Percentiles rank a stretch among this genome's conserved stretches.
Evolutionary conservation across 2,113 vertebrate genomes (phyloP).

Genomic region (Actenoides lindsayi): DNA sequence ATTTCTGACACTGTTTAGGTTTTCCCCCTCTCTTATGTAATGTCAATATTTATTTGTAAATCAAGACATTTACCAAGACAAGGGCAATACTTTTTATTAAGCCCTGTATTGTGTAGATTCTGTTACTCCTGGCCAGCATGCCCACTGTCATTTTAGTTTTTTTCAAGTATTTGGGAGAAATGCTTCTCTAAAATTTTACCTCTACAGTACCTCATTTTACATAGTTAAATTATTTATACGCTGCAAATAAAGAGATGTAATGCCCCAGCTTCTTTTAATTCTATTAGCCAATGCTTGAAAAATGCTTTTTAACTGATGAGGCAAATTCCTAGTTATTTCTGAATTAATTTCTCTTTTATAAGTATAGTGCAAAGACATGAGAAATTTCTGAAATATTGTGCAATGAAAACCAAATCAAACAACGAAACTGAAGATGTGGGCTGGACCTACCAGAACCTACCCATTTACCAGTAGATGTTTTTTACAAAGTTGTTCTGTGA

Average conservation of each 20-base stretch:
- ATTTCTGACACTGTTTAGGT: background rate
- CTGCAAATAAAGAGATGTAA: background rate
- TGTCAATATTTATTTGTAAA: background rate
- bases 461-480: background rate
- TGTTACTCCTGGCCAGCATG: background rate
- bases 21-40: background rate
- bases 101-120: background rate
- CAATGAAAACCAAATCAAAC: background rate
- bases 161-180: background rate
- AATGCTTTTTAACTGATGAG: background rate
- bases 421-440: background rate
- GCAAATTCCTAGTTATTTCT: background rate
- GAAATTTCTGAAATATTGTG: background rate
- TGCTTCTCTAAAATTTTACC: background rate
- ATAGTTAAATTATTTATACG: background rate
- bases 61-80: background rate
- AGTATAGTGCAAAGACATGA: background rate
- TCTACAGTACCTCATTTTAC: background rate
- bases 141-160: background rate
- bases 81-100: background rate
- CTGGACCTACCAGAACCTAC: background rate
- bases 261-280: background rate
- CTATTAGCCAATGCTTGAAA: background rate
- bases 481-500: background rate
- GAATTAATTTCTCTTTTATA: background rate